These are phyloP conservation scores for Pararge aegeria DNA, from an alignment of 1,140 invertebrate species.

Conservation along the genomic window DNA sequence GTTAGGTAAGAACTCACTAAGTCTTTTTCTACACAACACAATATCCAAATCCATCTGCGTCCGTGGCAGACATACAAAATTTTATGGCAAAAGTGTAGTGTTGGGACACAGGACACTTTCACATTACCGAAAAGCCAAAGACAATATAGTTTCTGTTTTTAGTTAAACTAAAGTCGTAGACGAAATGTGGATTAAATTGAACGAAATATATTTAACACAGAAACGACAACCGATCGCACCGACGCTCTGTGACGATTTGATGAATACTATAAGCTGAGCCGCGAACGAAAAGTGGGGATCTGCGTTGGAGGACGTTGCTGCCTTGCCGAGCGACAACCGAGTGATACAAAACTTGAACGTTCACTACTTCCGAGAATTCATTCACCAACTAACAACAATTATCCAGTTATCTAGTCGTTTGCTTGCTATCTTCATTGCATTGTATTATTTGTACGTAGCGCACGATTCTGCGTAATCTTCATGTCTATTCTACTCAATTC, in stretches of 20 bases:
- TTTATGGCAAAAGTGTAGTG: neutral
- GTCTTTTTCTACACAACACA: neutral
- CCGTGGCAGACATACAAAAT: neutral
- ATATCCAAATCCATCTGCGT: neutral
- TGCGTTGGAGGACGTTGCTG: constrained; percentile 31
- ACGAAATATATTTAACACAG: neutral
- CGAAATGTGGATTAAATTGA: neutral
- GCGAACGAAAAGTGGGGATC: constrained; percentile 32
- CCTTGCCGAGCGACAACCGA: constrained; percentile 27
- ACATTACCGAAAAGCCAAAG: constrained; percentile 1
- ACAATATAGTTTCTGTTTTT: neutral
- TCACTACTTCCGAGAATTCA: constrained; percentile 67
- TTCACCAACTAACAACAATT: constrained; percentile 57
- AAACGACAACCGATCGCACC: constrained; percentile 13
- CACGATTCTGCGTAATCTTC: constrained; percentile 43
- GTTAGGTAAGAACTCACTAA: neutral
- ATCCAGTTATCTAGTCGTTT: constrained; percentile 59
- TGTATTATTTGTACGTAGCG: constrained; percentile 35
- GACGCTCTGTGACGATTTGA: constrained; percentile 15
- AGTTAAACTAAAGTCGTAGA: neutral
- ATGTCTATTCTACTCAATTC: constrained; percentile 32
- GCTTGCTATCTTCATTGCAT: constrained; percentile 49
- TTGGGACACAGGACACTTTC: neutral
- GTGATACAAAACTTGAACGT: constrained; percentile 57
- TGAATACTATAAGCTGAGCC: constrained; percentile 24